These are phyloP conservation scores for Norana najaformis DNA, from an alignment of 2,888 invertebrate species.

Conservation along the genomic window DNA sequence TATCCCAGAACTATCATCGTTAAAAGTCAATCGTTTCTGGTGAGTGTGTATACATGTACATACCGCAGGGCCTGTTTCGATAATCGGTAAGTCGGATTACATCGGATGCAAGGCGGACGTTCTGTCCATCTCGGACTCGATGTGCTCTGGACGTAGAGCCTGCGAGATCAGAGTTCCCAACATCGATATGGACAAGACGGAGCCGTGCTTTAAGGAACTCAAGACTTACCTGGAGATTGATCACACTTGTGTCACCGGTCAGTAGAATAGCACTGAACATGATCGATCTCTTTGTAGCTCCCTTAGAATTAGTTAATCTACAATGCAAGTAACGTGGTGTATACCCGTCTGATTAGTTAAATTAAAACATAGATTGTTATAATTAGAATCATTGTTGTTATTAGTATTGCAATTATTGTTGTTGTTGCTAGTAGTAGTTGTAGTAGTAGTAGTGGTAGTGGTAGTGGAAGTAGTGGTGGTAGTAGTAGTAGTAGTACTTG, in stretches of 20 bases:
- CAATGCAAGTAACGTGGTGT: not conserved
- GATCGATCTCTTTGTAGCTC: not conserved
- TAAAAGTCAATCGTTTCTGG: not conserved
- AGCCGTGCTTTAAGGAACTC: not conserved
- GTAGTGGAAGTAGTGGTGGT: too few relatives aligned
- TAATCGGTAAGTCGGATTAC: not conserved
- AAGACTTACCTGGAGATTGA: constrained; percentile 1
- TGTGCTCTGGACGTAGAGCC: not conserved
- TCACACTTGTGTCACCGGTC: not conserved
- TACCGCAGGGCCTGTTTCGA: not conserved
- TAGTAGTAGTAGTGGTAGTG: too few relatives aligned
- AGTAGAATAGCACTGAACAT: not conserved
- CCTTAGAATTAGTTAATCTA: not conserved
- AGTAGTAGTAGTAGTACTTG: too few relatives aligned
- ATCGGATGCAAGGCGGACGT: constrained; percentile 14
- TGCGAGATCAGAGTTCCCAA: constrained; percentile 19
- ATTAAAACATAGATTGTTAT: not conserved
- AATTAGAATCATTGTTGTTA: not conserved
- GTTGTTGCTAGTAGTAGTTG: not conserved
- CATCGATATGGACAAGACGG: not conserved
- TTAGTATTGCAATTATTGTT: not conserved
- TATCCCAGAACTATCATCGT: too few relatives aligned
- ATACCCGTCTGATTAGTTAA: not conserved
- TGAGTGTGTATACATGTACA: not conserved
- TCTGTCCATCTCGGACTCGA: not conserved